A percentile compares a stretch with the other conserved stretches of the same genome.
phyloP scores from a whole-genome alignment of 2,113 vertebrate genomes.

The Eidolon helvum region DNA sequence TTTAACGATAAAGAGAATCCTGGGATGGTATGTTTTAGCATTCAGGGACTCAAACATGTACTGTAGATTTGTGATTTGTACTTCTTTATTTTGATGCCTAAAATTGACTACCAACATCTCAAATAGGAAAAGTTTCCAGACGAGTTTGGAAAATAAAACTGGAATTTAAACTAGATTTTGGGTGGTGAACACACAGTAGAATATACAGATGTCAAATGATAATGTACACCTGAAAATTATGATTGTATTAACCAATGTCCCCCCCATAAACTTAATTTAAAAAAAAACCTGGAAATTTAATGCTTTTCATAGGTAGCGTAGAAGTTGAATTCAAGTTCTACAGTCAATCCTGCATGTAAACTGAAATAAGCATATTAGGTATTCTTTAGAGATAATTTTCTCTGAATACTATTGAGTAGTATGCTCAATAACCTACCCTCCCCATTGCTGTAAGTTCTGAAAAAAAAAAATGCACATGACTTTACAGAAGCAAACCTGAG shows the following conservation, averaged over 20 bases:
- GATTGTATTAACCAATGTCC: too few species aligned
- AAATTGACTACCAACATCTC: constrained; percentile 12
- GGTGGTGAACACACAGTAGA: too few species aligned
- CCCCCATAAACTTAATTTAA: neutral
- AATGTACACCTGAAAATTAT: too few species aligned
- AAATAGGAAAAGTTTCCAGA: constrained; percentile 42
- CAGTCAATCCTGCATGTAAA: neutral
- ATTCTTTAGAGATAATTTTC: neutral
- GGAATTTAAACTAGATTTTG: neutral
- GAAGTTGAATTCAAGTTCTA: constrained; percentile 2
- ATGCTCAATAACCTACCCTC: neutral
- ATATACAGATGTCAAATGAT: too few species aligned
- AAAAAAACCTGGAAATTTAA: constrained; percentile 23
- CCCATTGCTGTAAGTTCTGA: neutral
- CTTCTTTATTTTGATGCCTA: constrained; percentile 59
- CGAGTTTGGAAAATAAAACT: constrained; percentile 13
- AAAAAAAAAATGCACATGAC: neutral
- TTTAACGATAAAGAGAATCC: neutral
- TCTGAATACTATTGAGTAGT: neutral
- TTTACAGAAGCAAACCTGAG: neutral
- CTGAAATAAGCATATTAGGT: neutral
- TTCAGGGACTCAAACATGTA: neutral
- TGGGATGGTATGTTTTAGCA: neutral
- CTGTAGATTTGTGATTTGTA: constrained; percentile 29
- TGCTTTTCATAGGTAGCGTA: neutral